phyloP scores from a whole-genome alignment of 2,888 invertebrate species.

The Drosophila flavopinicola region DNA sequence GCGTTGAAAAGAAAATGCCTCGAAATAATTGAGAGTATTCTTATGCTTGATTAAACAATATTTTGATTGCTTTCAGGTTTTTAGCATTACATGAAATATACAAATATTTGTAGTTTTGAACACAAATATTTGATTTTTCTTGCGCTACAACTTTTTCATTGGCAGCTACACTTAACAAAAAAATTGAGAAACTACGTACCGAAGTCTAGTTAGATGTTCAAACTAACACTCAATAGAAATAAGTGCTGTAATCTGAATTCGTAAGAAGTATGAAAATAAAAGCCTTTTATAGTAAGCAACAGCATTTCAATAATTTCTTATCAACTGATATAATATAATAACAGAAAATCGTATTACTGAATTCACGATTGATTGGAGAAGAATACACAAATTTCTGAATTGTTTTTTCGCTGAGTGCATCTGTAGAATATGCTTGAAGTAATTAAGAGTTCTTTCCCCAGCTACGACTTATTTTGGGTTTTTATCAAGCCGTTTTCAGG shows the following conservation, averaged over 20 bases:
- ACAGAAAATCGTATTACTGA: too few relatives aligned
- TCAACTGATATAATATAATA: too few relatives aligned
- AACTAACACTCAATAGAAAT: too few relatives aligned
- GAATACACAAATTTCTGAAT: too few relatives aligned
- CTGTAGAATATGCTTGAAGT: neutral
- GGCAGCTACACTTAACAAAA: neutral
- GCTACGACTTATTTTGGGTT: conserved; percentile 6
- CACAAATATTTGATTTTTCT: neutral
- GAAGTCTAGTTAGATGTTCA: neutral
- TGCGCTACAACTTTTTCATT: neutral
- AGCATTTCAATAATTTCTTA: too few relatives aligned
- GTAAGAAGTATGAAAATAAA: too few relatives aligned
- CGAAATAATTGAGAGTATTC: too few relatives aligned
- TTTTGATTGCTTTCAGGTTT: conserved; percentile 1
- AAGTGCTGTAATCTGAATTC: too few relatives aligned
- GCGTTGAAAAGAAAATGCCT: neutral
- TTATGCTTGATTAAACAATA: conserved; percentile 15
- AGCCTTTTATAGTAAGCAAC: too few relatives aligned
- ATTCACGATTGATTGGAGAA: too few relatives aligned
- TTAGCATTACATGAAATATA: too few relatives aligned
- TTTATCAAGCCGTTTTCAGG: conserved; percentile 48
- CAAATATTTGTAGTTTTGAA: too few relatives aligned
- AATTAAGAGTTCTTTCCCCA: conserved; percentile 15
- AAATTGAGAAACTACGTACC: neutral
- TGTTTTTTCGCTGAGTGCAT: neutral